These are phyloP conservation scores for Drosophila anomelani DNA, from an alignment of 2,888 invertebrate genomes.

Conservation along the genomic window DNA sequence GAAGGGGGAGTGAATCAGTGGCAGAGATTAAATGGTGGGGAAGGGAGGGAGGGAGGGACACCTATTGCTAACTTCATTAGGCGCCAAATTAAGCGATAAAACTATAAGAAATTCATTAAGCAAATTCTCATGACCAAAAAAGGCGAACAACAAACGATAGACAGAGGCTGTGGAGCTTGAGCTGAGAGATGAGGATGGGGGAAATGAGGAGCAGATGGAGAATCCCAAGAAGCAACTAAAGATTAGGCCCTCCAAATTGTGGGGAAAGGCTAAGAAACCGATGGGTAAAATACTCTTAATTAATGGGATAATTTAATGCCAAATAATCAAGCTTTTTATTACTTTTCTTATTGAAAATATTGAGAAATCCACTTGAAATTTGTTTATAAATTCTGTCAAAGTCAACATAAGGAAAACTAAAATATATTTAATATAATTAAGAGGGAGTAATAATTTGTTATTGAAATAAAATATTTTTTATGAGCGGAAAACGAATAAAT, in stretches of 20 bases:
- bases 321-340: no score
- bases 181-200: background rate
- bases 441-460: background rate
- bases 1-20: conserved; percentile 31
- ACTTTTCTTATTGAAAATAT: background rate
- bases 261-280: conserved; percentile 61
- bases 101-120: conserved; percentile 76
- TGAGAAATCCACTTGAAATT: background rate
- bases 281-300: conserved; percentile 10
- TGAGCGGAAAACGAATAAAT: background rate
- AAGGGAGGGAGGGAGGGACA: conserved; percentile 11
- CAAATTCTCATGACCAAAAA: conserved; percentile 63
- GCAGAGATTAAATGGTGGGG: background rate
- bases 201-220: conserved; percentile 29
- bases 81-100: conserved; percentile 76
- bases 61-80: conserved; percentile 74
- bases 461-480: background rate
- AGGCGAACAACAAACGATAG: conserved; percentile 53
- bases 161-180: conserved; percentile 9
- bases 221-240: conserved; percentile 43
- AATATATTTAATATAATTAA: background rate
- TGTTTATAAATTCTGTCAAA: background rate
- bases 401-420: background rate
- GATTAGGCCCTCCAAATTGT: conserved; percentile 48
- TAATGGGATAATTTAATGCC: no score